Base-by-base conservation (phyloP, 2,888 invertebrate species). In the Cataglyphis livida region DNA sequence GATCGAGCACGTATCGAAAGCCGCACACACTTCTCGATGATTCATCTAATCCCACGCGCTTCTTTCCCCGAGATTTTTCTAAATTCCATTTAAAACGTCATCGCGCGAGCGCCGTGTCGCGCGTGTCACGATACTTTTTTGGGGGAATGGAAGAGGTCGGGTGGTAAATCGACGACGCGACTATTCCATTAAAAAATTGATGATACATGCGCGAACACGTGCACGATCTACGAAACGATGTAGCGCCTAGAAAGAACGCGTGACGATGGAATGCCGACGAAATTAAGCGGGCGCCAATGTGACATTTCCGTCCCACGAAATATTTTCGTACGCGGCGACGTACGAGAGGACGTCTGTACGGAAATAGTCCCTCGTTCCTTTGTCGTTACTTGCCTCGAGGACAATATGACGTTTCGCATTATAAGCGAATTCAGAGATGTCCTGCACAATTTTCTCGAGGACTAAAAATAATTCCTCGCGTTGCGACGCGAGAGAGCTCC, bases 301-400 rank as follows among this genome's bases (percentile, higher is more conserved):
- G 84, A 66, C 81, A 82, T 84, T 84, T 78, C 86, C 70, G 82
- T 73, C 73, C 54, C 75, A 57, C 73, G 84, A 87, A 87, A 87
- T 90, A 91, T 89, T 90, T 87, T 86, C 78, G 87, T 85, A 84
- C 15, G 68, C 88, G 57, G 28, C 84, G 73, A 65, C 75, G 87
- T 51, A 7, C 51, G n/a, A 51, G 51, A 84, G 86, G 86, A 88
- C 83, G 84, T 82, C 90, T 25, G 73, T n/a, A 68, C 84, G 73
- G 54, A 81, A 89, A 89, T 90, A 89, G 62, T 66, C 68, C 64
- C 74, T 65, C 70, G 81, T 51, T 44, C 44, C 44, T 64, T 79
- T 38, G 51, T 66, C 25, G 41, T 12, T 64, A 54, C 78, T 71
- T 21, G 28, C 66, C 28, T 70, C 62, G 61, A 10, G 62, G 61